Evolutionary conservation across 2,888 invertebrate genomes (phyloP), one percentile per base, ranked within the genome.

Genomic region (Ochropleura plecta): DNA sequence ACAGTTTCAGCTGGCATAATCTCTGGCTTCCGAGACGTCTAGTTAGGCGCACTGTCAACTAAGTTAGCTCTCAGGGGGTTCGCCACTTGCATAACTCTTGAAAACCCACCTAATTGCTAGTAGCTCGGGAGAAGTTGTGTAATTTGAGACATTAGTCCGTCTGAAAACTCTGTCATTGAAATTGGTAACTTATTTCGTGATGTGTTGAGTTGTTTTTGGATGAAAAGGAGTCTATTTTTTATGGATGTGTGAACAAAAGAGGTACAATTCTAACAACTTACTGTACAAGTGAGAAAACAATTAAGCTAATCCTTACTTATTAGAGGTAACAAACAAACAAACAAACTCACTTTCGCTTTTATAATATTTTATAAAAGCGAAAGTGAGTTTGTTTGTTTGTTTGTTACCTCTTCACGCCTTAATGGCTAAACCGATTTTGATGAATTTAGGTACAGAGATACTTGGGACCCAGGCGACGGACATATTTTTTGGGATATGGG

Each of bases 31-130:
- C 62, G 75, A 75, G 79, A 60, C 60, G 53, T 73, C 81, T 84
- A 81, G 81, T 88, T 82, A 85, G 78, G 72, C 20, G 68, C 59
- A 55, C 74, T 78, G 84, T 69, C 86, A 76, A 76, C 82, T 71
- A 71, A 87, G 77, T 85, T 80, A 74, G 75, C 65, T 74, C 87
- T 68, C 74, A 9, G 44, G 64, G 77, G 84, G 77, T 49, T 72
- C 69, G 20, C 79, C 84, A 81, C 79, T 83, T 83, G 64, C 62
- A 49, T 51, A 72, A 78, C 73, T 84, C 82, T 79, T 79, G 78
- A 81, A 86, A 86, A 87, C 71, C 59, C 14, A 78, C 63, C 73
- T 88, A 88, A 88, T 88, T 89, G 83, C 69, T 59, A 70, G 73
- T 79, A 81, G 85, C 79, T 88, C 82, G 44, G 60, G 59, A 70